Base-by-base conservation (phyloP, 2,797 vertebrate species). In the Euphonia xanthogaster region DNA sequence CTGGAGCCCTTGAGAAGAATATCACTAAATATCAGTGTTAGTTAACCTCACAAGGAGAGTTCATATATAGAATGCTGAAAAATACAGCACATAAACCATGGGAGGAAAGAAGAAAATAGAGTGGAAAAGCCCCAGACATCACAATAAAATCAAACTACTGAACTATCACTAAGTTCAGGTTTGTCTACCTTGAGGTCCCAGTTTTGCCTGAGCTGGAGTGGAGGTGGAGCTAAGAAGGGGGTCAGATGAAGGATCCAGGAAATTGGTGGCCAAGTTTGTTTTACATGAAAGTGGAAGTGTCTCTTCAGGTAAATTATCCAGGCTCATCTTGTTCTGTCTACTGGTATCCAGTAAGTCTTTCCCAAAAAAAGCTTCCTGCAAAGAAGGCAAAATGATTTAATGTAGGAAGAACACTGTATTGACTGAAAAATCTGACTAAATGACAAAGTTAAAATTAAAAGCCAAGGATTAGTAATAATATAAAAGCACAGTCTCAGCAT, bases 341-440 rank as follows among this genome's bases (percentile, higher is more conserved):
- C 99, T 99, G 95, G 99, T 99, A 97, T 99, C 99, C 93, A 99
- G 97, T 35, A 99, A 98, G 90, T 99, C 99, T 97, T 99, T 99
- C 93, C 99, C 99, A 97, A 99, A 99, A 98, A 99, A 99, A 31
- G 99, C 99, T 98, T 99, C 99, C 99, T 99, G 96, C 84, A 96
- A 97, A 85, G 58, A 92, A 85, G 33, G 93, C 45, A 60, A 94
- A 72, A 70, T 16, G 23, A 77, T 79, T 82, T 30, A 25, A 14
- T 6, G 31, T 3, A 72, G 51, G 18, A 79, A 81, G 25, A 84
- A 66, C 10, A 37, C 4, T 14, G 13, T 4, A 83, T 6, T 27
- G 53, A 47, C 8, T 76, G 25, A 90, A 80, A 94, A 60, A n/a
- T 1, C 0, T 33, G 27, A 14, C 44, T 33, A 45, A 83, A 67